These are phyloP conservation scores for Zaprionus africanus DNA, from an alignment of 1,140 invertebrate genomes.

Conservation along the genomic window DNA sequence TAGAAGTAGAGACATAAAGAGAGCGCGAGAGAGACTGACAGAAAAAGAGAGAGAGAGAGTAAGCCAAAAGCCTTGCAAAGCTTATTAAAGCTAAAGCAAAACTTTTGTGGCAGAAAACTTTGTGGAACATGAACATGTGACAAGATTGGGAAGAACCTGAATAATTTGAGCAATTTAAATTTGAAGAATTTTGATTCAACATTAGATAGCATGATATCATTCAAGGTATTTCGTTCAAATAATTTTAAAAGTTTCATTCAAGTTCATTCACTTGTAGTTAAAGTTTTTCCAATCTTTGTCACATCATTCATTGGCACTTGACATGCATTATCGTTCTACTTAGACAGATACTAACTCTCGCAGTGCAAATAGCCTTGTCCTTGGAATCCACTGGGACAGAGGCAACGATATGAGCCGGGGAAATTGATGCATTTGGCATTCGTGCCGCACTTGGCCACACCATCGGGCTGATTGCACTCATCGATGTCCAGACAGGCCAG, in stretches of 20 bases:
- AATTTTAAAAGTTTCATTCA: neutral
- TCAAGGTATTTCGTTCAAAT: too few relatives aligned
- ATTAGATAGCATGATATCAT: too few relatives aligned
- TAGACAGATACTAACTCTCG: slow-evolving; percentile 91
- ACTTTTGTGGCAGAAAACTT: neutral
- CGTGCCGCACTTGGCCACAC: slow-evolving; percentile 89
- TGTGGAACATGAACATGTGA: slow-evolving; percentile 3
- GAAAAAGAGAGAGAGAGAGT: neutral
- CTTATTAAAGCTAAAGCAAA: slow-evolving; percentile 15
- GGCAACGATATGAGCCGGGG: slow-evolving; percentile 96
- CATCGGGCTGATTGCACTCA: slow-evolving; percentile 90
- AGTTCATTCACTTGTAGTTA: neutral
- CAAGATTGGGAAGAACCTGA: neutral
- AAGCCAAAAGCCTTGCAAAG: neutral
- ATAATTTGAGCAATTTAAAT: neutral
- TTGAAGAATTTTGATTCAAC: too few relatives aligned
- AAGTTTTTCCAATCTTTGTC: neutral
- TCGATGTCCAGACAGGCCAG: slow-evolving; percentile 87
- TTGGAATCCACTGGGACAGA: slow-evolving; percentile 93
- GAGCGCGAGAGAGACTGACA: neutral
- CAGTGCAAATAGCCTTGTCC: slow-evolving; percentile 94
- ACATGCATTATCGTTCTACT: slow-evolving; percentile 42
- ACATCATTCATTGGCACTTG: neutral
- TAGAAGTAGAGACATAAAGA: neutral
- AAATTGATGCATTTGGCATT: slow-evolving; percentile 96